phyloP scores from a whole-genome alignment of 2,113 vertebrate genomes.

The Paedocypris sp. region DNA sequence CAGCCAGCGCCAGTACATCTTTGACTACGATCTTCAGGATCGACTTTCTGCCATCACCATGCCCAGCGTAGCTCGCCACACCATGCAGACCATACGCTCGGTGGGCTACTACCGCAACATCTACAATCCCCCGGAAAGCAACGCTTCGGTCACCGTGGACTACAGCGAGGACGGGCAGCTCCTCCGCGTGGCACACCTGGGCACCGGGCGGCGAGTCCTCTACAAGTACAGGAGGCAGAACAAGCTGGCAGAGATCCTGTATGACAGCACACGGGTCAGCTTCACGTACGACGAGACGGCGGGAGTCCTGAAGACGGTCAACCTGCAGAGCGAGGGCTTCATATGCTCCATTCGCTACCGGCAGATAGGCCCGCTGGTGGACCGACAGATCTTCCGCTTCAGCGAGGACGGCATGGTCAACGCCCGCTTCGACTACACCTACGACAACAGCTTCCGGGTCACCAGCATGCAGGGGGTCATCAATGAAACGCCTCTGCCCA shows the following conservation, averaged over 20 bases:
- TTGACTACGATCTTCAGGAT: conserved; percentile 86
- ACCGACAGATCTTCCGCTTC: conserved; percentile 97
- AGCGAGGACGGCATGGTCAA: conserved; percentile 98
- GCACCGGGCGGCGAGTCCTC: conserved; percentile 83
- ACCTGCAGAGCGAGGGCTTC: conserved; percentile 94
- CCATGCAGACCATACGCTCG: conserved; percentile 96
- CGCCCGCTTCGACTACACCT: conserved; percentile 95
- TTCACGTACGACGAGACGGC: conserved; percentile 96
- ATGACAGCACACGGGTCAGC: conserved; percentile 92
- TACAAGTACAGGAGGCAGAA: conserved; percentile 92
- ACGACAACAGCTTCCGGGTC: conserved; percentile 96
- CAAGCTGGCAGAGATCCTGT: conserved; percentile 89
- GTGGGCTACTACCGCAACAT: conserved; percentile 97
- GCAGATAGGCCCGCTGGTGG: conserved; percentile 87
- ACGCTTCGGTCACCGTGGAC: conserved; percentile 90
- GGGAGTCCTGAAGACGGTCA: conserved; percentile 91
- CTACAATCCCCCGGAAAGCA: conserved; percentile 92
- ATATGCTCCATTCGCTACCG: conserved; percentile 96
- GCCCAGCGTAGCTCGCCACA: conserved; percentile 95
- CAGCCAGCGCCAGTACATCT: conserved; percentile 97
- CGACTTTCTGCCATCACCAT: conserved; percentile 91
- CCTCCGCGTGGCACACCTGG: conserved; percentile 83
- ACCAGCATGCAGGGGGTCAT: conserved; percentile 99
- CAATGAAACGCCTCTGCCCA: conserved; percentile 94
- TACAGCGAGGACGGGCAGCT: conserved; percentile 94